Evolutionary conservation across 2,113 vertebrate species (phyloP), one percentile per base, ranked within the genome.

Genomic region (Theristicus caerulescens): DNA sequence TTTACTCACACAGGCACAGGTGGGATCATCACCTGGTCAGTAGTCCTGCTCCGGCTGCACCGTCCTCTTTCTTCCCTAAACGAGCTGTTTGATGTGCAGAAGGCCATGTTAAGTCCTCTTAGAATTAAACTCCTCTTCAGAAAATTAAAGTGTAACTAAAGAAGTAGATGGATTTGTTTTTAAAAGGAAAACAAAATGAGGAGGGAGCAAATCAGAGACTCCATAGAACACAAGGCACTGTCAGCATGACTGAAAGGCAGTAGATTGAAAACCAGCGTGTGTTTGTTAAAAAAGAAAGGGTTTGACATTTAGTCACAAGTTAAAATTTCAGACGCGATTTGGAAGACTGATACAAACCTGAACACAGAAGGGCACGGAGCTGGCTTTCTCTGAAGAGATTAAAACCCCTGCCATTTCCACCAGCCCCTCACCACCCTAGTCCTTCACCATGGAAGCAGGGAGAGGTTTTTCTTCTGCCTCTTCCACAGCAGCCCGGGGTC

Each of bases 41-140:
- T 3, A 47, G 32, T 71, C 62, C 62, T 0, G 0, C 16, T 25
- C 18, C 1, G 0, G 58, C 69, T 20, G 29, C 61, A 55, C 17
- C 3, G 0, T 40, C 26, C 49, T 36, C 29, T 13, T 71, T 26
- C 74, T 40, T 67, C 64, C 52, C 69, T 42, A 40, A 51, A 49
- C 0, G 4, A 81, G 52, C 36, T 1, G 0, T 71, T 31, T 55
- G 76, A n/a, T 25, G 20, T 38, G 46, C 55, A 64, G 66, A 70
- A 83, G 40, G 38, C 27, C 38, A 24, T 4, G 7, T 42, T 46
- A 66, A 57, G 36, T 21, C 16, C 40, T 46, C 51, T 65, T 25
- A 61, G 24, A 70, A 79, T 74, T 38, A 80, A 64, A 54, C 29
- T 40, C 24, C 46, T 11, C 72, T 87, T 74, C 55, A 71, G 52